Evolutionary conservation across 2,888 invertebrate genomes (phyloP), one percentile per base, ranked within the genome.

Genomic region (Pemphredon lugubris): DNA sequence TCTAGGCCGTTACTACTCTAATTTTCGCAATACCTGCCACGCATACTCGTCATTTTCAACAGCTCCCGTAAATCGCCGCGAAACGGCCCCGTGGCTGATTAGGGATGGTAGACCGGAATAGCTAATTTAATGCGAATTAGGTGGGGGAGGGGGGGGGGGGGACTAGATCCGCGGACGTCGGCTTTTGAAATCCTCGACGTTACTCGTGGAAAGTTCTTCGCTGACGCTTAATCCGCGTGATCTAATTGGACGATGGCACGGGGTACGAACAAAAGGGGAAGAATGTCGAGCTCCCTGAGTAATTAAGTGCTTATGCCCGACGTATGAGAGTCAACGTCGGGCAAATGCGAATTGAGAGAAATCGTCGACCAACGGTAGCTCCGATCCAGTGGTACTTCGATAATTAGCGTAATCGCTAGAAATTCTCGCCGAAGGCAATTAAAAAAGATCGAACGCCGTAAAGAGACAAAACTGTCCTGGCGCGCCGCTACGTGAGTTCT

Each of bases 331-430:
- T 30, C 47, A 14, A 7, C 14, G 26, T 48, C 30, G 14, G 5
- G 14, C 45, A 75, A 74, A 68, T 77, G 79, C 76, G 65, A 75
- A 80, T 77, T 76, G 67, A 64, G 66, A 63, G 77, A 78, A 64
- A 54, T 61, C 63, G 60, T 42, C 37, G 44, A 13, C 32, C 40
- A 32, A 68, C 73, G 74, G 77, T 75, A 71, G 79, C 63, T 26
- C 67, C 68, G 71, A 80, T 75, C 73, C 66, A 39, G 67, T n/a
- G n/a, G n/a, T 70, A 53, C 26, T 48, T 42, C 32, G 67, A 55
- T 67, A 76, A 71, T 76, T 70, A 63, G 54, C 74, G 63, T 74
- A 71, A 79, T 80, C 72, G 68, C 72, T 44, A 55, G 45, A 59
- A 75, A 63, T 47, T 44, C 21, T 72, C 50, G 16, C n/a, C 21